Evolutionary conservation across 2,113 vertebrate species (phyloP), one percentile per base, ranked within the genome.

Genomic region (Hydrochoerus hydrochaeris): DNA sequence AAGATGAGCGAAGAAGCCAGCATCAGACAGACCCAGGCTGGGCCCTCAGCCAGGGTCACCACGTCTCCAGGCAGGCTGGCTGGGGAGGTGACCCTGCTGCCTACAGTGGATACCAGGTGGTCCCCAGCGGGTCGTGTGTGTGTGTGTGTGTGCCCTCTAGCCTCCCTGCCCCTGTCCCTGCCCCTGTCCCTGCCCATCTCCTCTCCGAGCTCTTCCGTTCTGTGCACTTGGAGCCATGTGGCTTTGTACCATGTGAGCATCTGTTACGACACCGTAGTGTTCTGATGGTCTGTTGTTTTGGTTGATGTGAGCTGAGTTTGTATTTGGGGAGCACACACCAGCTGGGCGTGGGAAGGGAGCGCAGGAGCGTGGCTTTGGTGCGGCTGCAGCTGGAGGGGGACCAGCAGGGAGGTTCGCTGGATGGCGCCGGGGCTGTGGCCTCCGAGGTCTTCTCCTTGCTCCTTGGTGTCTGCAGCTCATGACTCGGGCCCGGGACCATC

Each of bases 281-380:
- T 5, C 28, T 84, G 22, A 81, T 13, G 5, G 52, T 71, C 38
- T 28, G 73, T 62, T 90, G 95, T 92, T 87, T 88, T 35, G 97
- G 88, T 83, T 85, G 95, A 63, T 75, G 57, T 65, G 3, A 67
- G 71, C 62, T 7, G 88, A 80, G 85, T 75, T 84, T 89, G 88
- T 75, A 49, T 95, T 83, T 85, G 7, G 26, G 32, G 67, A 85
- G 73, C 73, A 16, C 38, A 52, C 35, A 44, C 88, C 95, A 90
- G 93, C 96, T 85, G 96, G 94, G 57, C 5, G 62, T 83, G 88
- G 93, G 96, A 65, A 38, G 63, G 77, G 41, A 38, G 82, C 41
- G 71, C 44, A 41, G 46, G 46, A 24, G 1, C 3, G 44, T 3
- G 62, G 26, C 20, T 32, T 7, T 1, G 63, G 67, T 5, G 44